Base-by-base conservation (phyloP, 2,888 invertebrate genomes). In the Gymnocheta viridis region DNA sequence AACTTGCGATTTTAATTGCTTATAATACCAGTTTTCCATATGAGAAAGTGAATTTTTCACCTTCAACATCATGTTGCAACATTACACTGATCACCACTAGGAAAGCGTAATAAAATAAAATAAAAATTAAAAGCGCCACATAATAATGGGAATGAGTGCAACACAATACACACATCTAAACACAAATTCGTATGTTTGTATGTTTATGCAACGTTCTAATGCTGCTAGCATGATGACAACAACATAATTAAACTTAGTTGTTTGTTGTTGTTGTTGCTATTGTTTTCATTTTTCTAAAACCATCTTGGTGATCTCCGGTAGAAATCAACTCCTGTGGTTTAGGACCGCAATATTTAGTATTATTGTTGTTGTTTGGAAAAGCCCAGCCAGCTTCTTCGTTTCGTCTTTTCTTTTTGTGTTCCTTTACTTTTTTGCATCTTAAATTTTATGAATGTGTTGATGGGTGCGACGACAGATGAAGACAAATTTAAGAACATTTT, bases 381-480 rank as follows among this genome's bases (percentile, higher is more conserved):
- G 54, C 78, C 69, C 69, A 62, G 70, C 69, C 69, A 62, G 72
- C 67, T 82, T 70, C 73, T 67, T 78, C 56, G 17, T 70, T 49
- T 29, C 29, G 9, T 62, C 44, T 72, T 19, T 67, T 56, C 41
- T 70, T 69, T n/a, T 41, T 38, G n/a, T n/a, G n/a, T n/a, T 66
- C 38, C 35, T 41, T 41, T 27, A 2, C 7, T 51, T n/a, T 64
- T 17, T 62, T n/a, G n/a, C n/a, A 22, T 47, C 47, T 76, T 47
- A 44, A 47, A 47, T 67, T 58, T 78, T 35, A 73, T 66, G 77
- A 58, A 84, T 84, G 84, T 84, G 84, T 81, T 84, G 84, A 84
- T 84, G 84, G 78, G 81, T 81, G 81, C 79, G 81, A 78, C 84
- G 82, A 86, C 86, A 86, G 86, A 85, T 86, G 85, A 86, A 84